Conservation (phyloP, 1,140 invertebrate genomes). For the Lucilia cuprina region DNA sequence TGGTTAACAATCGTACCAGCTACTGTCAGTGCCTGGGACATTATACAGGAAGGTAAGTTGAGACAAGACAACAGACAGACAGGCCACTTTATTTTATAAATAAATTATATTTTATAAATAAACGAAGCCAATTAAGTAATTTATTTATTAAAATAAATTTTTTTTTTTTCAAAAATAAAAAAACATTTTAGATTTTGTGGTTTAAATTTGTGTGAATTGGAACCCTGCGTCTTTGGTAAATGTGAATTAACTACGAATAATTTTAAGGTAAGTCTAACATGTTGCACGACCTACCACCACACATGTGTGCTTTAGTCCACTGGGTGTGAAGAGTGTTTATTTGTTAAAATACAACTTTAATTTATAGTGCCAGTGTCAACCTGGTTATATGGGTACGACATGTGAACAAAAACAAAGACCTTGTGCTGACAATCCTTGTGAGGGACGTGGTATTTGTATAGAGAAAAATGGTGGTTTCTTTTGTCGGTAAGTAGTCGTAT, state of each 20-base stretch:
- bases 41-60: conserved; percentile 65
- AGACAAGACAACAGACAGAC: neutral
- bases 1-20: conserved; percentile 64
- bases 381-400: conserved; percentile 70
- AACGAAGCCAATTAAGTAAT: neutral
- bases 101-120: neutral
- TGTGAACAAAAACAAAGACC: conserved; percentile 73
- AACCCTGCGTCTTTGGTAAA: conserved; percentile 74
- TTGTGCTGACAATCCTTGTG: conserved; percentile 75
- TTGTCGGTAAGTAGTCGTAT: conserved; percentile 63
- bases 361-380: conserved; percentile 67
- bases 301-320: neutral
- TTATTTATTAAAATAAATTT: neutral
- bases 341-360: neutral
- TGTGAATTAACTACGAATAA: conserved; percentile 68
- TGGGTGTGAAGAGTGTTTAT: neutral
- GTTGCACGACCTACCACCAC: neutral
- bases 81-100: too few relatives aligned
- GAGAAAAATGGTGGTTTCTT: conserved; percentile 70
- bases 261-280: conserved; percentile 52
- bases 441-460: conserved; percentile 72
- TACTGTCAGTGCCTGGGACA: conserved; percentile 72
- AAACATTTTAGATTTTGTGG: conserved; percentile 68
- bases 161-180: neutral
- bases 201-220: conserved; percentile 73